Conservation (phyloP, 2,888 invertebrate species). For the Polylopha cassiicola region DNA sequence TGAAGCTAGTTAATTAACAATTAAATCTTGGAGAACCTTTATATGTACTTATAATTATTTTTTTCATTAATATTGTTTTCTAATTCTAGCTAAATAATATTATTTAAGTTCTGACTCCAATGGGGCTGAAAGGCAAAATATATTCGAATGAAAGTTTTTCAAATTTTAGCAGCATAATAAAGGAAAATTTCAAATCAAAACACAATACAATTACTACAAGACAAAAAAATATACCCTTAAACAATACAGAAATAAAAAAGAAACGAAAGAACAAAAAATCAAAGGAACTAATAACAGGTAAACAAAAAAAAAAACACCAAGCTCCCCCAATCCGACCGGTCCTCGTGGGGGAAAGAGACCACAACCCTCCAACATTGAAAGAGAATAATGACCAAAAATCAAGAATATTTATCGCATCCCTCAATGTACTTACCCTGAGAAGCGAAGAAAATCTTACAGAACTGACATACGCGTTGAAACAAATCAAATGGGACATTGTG, state of each 20-base stretch:
- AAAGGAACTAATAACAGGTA: constrained; percentile 19
- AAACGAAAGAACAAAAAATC: constrained; percentile 25
- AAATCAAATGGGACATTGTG: constrained; percentile 25
- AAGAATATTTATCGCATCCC: constrained; percentile 6
- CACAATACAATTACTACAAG: too few species aligned
- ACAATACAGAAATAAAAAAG: constrained; percentile 26
- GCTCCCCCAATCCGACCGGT: constrained; percentile 30
- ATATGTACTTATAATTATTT: too few species aligned
- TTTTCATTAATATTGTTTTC: too few species aligned
- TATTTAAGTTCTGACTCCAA: too few species aligned
- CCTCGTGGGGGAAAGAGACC: constrained; percentile 27
- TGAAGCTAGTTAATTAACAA: too few species aligned
- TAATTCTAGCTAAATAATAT: too few species aligned
- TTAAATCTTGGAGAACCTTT: too few species aligned
- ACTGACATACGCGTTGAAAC: constrained; percentile 18
- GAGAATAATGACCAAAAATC: constrained; percentile 21
- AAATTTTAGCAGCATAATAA: too few species aligned
- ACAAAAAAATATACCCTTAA: too few species aligned
- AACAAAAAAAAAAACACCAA: constrained; percentile 18
- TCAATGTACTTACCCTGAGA: constrained; percentile 8
- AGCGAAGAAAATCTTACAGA: constrained; percentile 12
- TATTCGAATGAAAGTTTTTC: too few species aligned
- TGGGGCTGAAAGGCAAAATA: too few species aligned
- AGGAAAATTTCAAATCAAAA: too few species aligned
- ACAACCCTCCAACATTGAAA: constrained; percentile 25